Evolutionary conservation across 2,113 vertebrate genomes (phyloP).

Genomic region (Peucedramus taeniatus): DNA sequence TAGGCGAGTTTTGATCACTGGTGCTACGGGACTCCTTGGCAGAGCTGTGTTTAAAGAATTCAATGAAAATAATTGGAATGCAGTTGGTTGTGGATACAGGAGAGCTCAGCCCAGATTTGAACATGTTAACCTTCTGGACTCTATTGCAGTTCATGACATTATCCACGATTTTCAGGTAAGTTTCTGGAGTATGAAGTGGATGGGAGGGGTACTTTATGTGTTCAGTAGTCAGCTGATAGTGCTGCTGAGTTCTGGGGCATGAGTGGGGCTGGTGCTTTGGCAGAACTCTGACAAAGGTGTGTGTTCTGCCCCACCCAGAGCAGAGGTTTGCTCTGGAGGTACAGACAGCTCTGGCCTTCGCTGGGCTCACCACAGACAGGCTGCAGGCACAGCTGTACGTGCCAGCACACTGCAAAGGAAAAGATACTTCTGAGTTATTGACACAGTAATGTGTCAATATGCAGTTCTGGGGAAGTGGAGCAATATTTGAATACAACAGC

Average conservation of each 20-base stretch:
- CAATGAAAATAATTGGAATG: constrained; percentile 79
- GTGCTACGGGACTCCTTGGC: constrained; percentile 91
- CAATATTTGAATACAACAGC: neutral
- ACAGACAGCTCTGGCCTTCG: neutral
- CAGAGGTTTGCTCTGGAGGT: neutral
- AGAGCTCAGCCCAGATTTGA: constrained; percentile 87
- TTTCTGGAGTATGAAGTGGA: neutral
- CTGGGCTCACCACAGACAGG: neutral
- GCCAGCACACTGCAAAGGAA: neutral
- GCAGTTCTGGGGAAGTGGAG: neutral
- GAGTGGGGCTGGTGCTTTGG: neutral
- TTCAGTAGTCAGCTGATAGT: neutral
- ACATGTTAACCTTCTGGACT: constrained; percentile 85
- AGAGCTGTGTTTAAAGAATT: constrained; percentile 91
- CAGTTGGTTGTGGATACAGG: constrained; percentile 83
- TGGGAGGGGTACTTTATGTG: neutral
- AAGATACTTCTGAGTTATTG: neutral
- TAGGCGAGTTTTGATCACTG: constrained; percentile 84
- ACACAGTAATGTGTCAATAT: fast-evolving
- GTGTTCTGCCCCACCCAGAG: neutral
- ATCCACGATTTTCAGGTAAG: constrained; percentile 87
- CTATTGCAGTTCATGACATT: constrained; percentile 79
- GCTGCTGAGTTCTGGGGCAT: neutral
- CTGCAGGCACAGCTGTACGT: fast-evolving
- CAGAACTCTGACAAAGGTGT: neutral